These are phyloP conservation scores for Ophion ellenae DNA, from an alignment of 2,888 invertebrate species.

Conservation along the genomic window DNA sequence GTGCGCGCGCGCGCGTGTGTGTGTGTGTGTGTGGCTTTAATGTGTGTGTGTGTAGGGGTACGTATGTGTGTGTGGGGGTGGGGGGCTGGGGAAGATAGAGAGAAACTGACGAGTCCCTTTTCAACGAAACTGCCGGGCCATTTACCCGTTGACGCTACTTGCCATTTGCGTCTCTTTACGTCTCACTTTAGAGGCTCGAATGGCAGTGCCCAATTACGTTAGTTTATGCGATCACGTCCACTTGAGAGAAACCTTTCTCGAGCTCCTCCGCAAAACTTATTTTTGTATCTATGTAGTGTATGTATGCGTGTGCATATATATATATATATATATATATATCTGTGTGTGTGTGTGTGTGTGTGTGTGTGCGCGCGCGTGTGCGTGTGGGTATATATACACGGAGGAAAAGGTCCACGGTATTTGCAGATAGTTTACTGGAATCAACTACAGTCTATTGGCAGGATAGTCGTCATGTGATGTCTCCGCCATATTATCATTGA, in stretches of 20 bases:
- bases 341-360: too few relatives aligned
- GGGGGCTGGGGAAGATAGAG: not conserved
- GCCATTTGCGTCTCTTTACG: slow-evolving; percentile 55
- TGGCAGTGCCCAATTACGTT: slow-evolving; percentile 37
- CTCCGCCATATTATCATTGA: too few relatives aligned
- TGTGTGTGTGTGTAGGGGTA: not conserved
- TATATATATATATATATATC: too few relatives aligned
- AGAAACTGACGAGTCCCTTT: slow-evolving; percentile 46
- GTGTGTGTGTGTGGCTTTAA: not conserved
- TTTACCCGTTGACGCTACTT: slow-evolving; percentile 53
- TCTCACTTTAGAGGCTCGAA: slow-evolving; percentile 35
- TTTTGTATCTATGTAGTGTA: not conserved
- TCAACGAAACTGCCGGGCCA: slow-evolving; percentile 35
- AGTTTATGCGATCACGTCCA: slow-evolving; percentile 26
- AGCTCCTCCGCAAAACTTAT: not conserved
- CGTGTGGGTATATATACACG: too few relatives aligned
- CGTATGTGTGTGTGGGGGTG: not conserved
- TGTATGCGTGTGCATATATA: too few relatives aligned
- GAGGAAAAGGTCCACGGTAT: too few relatives aligned
- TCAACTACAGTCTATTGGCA: too few relatives aligned
- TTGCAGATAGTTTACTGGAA: too few relatives aligned
- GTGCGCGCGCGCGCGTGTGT: not conserved
- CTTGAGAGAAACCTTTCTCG: slow-evolving; percentile 10
- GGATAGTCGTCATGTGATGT: too few relatives aligned
- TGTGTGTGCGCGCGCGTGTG: too few relatives aligned